phyloP scores from a whole-genome alignment of 2,888 invertebrate species.

The Drosophila falleni region DNA sequence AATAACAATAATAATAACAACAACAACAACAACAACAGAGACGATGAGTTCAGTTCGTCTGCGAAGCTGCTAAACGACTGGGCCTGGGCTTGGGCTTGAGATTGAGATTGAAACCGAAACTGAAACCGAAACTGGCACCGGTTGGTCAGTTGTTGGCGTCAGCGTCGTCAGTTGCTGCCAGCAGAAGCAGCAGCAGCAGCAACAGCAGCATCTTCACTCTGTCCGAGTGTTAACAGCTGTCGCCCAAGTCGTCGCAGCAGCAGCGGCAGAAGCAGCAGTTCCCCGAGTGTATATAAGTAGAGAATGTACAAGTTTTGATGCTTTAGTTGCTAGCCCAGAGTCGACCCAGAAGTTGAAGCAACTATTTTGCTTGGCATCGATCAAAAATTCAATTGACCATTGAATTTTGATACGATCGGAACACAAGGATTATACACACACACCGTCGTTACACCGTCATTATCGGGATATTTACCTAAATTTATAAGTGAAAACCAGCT shows the following conservation, averaged over 20 bases:
- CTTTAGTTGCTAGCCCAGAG: constrained; percentile 85
- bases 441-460: constrained; percentile 16
- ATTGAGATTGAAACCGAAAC: constrained; percentile 36
- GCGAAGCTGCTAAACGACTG: constrained; percentile 42
- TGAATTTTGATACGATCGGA: constrained; percentile 84
- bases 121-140: constrained; percentile 53
- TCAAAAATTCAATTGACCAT: constrained; percentile 83
- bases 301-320: constrained; percentile 85
- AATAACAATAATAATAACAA: constrained; percentile 24
- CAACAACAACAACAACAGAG: constrained; percentile 31
- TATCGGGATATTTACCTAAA: constrained; percentile 43
- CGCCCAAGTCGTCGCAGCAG: constrained; percentile 72
- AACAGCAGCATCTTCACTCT: constrained; percentile 63
- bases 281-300: constrained; percentile 84
- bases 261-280: constrained; percentile 25
- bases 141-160: constrained; percentile 63
- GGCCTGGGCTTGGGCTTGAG: constrained; percentile 25
- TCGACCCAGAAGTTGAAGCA: constrained; percentile 84
- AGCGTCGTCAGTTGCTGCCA: constrained; percentile 21
- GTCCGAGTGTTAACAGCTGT: constrained; percentile 83
- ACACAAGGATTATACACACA: constrained; percentile 67
- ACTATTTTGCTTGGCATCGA: constrained; percentile 78
- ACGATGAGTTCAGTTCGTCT: constrained; percentile 31
- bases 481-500: constrained; percentile 39
- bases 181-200: constrained; percentile 35